These are phyloP conservation scores for Drosophila equinoxialis DNA, from an alignment of 1,140 invertebrate genomes.

Conservation along the genomic window DNA sequence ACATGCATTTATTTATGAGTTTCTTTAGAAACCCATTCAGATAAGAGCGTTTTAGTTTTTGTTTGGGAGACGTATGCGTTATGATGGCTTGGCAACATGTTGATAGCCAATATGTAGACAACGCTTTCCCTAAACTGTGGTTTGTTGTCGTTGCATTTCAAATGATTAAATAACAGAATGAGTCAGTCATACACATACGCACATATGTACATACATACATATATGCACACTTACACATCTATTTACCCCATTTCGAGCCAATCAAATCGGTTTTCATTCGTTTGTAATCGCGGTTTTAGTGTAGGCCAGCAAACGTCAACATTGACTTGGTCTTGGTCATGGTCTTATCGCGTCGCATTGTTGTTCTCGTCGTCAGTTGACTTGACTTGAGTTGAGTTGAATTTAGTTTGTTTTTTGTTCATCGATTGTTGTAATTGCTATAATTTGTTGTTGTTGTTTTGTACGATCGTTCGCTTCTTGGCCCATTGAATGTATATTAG, in stretches of 20 bases:
- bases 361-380: conserved; percentile 29
- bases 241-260: conserved; percentile 25
- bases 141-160: not conserved
- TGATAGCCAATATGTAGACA: not conserved
- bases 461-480: conserved; percentile 20
- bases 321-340: conserved; percentile 15
- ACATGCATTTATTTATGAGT: too few relatives aligned
- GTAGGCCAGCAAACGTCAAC: conserved; percentile 36
- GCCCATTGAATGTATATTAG: conserved; percentile 22
- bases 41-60: not conserved
- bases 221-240: conserved; percentile 2
- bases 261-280: conserved; percentile 42
- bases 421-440: conserved; percentile 61
- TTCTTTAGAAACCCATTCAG: not conserved
- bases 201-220: conserved; percentile 13
- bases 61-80: not conserved
- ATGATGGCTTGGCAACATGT: not conserved
- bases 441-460: conserved; percentile 29
- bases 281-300: conserved; percentile 55
- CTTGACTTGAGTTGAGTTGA: not conserved
- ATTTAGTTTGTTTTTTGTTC: conserved; percentile 26
- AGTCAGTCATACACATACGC: conserved; percentile 6
- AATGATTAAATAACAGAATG: conserved; percentile 3
- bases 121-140: not conserved
- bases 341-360: conserved; percentile 1